Evolutionary conservation across 2,888 invertebrate species (phyloP), one percentile per base, ranked within the genome.

Genomic region (Hypercompe scribonia): DNA sequence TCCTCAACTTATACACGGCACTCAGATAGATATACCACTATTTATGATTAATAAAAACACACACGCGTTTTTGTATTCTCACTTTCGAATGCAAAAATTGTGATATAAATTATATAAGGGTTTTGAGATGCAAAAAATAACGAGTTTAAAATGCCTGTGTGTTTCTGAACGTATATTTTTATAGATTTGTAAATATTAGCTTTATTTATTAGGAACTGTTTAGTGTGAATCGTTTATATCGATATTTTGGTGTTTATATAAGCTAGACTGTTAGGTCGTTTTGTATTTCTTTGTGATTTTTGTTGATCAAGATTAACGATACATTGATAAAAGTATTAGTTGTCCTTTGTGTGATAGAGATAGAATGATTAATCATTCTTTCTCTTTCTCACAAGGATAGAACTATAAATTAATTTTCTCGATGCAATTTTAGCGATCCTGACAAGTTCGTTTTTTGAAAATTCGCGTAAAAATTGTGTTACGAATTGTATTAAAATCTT

Each of bases 1-100:
- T 99, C 71, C 96, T 99, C 74, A 99, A 99, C 95, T 96, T 99
- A 39, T 99, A 99, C 94, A 98, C 99, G 65, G 98, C 98, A 82
- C 92, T 96, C 36, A 96, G 94, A 91, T 96, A 96, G 72, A 67
- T 70, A 50, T 68, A 68, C 58, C 39, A 42, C 34, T 65, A n/a
- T 39, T 65, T 7, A 58, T 18, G 13, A 33, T 31, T 68, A 3
- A 61, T 31, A 61, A 58, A 61, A 72, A 39, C 68, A 64, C 42
- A 64, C 68, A 54, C 24, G 64, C 65, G 34, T 61, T 70, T 70
- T 65, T 68, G 39, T 36, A 69, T 54, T 50, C 39, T n/a, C 54
- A 24, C 11, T 42, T 61, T 69, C 61, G 28, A 28, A 39, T 34
- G 36, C 58, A 39, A 58, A 68, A 68, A 65, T 42, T 69, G 69